phyloP scores from a whole-genome alignment of 2,113 vertebrate species.

The Cynocephalus volans region DNA sequence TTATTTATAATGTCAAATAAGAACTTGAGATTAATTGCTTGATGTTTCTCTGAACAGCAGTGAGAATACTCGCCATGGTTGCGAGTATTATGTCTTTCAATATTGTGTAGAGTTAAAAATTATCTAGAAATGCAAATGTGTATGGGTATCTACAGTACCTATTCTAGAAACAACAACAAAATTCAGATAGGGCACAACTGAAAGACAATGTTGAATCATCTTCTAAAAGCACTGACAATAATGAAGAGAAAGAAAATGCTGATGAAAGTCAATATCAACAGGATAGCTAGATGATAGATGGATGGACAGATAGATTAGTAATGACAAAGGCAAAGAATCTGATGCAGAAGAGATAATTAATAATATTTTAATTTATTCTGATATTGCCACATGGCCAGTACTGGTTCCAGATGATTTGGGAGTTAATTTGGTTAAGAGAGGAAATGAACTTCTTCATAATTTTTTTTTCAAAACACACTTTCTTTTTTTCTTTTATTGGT shows the following conservation, averaged over 20 bases:
- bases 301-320: neutral
- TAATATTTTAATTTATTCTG: constrained; percentile 41
- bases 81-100: constrained; percentile 6
- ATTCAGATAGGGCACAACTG: neutral
- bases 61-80: neutral
- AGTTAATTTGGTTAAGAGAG: constrained; percentile 58
- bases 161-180: neutral
- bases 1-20: neutral
- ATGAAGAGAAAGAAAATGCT: constrained; percentile 8
- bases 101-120: constrained; percentile 22
- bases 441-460: constrained; percentile 32
- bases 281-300: accelerated
- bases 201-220: neutral
- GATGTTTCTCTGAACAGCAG: neutral
- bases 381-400: neutral
- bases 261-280: neutral
- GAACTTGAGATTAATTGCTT: neutral
- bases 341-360: neutral
- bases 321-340: neutral
- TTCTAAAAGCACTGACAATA: neutral
- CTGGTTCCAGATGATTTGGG: constrained; percentile 26
- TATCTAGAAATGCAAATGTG: constrained; percentile 32
- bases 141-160: neutral
- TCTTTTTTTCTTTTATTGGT: too few relatives aligned
- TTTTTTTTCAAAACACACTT: too few relatives aligned